Evolutionary conservation across 2,113 vertebrate species (phyloP).

Genomic region (Puntigrus tetrazona): DNA sequence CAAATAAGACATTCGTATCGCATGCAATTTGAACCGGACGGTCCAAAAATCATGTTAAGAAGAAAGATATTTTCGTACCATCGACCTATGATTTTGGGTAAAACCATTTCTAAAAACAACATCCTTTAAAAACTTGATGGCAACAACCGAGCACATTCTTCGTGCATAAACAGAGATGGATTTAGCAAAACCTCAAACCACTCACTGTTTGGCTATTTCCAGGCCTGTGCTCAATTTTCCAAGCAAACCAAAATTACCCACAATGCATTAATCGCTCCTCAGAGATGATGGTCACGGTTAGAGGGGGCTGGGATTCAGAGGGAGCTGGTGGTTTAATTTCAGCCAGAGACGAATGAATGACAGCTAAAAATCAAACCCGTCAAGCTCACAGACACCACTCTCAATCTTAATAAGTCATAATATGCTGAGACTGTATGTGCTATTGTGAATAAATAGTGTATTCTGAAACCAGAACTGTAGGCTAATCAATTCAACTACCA

Average conservation of each 20-base stretch:
- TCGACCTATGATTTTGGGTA: neutral
- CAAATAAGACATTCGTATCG: neutral
- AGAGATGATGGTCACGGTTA: constrained; percentile 29
- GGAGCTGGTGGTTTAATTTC: constrained; percentile 40
- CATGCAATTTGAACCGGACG: neutral
- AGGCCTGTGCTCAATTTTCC: constrained; percentile 60
- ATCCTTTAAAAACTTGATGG: neutral
- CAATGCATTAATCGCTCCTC: constrained; percentile 63
- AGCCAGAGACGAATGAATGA: constrained; percentile 41
- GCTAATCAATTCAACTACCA: neutral
- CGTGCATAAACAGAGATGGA: neutral
- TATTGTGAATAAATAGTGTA: no score
- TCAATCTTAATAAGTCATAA: neutral
- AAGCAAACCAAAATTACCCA: constrained; percentile 58
- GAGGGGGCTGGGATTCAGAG: constrained; percentile 29
- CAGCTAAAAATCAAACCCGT: constrained; percentile 15
- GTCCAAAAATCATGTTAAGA: neutral
- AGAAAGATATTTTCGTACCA: neutral
- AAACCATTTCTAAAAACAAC: neutral
- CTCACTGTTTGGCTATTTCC: constrained; percentile 49
- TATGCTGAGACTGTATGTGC: no score
- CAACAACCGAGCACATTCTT: neutral
- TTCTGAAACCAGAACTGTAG: neutral
- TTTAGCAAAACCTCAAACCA: constrained; percentile 35
- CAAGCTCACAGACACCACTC: neutral